phyloP scores from a whole-genome alignment of 1,140 invertebrate genomes.

The Drosophila arawakana region DNA sequence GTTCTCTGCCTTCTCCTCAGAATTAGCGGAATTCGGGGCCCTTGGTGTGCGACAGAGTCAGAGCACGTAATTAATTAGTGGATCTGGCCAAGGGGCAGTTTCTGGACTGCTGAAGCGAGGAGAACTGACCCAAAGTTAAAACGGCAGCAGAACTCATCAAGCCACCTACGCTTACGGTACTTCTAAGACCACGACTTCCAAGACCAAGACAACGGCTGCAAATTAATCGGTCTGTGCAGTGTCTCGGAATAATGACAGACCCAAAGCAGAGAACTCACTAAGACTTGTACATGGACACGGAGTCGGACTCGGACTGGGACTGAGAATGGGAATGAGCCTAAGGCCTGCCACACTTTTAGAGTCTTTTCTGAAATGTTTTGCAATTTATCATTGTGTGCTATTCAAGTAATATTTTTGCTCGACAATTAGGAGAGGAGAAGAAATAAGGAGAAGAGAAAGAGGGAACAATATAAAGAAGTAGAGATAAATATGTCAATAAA shows the following conservation, averaged over 20 bases:
- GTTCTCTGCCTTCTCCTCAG: not conserved
- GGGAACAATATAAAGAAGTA: not conserved
- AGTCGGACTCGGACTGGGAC: not conserved
- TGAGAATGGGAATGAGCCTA: constrained; percentile 35
- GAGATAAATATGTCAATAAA: constrained; percentile 63
- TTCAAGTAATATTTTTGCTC: constrained; percentile 57
- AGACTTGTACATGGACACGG: not conserved
- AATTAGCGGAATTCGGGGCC: constrained; percentile 32
- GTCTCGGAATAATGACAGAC: constrained; percentile 56
- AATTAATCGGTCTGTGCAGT: constrained; percentile 68
- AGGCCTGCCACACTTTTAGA: constrained; percentile 69
- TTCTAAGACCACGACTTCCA: constrained; percentile 31
- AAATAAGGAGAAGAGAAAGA: not conserved
- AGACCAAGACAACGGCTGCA: constrained; percentile 44
- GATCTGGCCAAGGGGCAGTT: constrained; percentile 41
- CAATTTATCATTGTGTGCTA: constrained; percentile 65
- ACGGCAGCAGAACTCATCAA: constrained; percentile 72
- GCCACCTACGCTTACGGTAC: constrained; percentile 79
- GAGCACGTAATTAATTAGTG: constrained; percentile 76
- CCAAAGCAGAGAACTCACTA: constrained; percentile 1
- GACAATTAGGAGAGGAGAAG: constrained; percentile 35
- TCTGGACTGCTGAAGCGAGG: constrained; percentile 52
- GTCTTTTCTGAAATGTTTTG: constrained; percentile 68
- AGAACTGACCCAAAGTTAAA: constrained; percentile 44
- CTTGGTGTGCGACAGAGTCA: constrained; percentile 48